Conservation (phyloP, 2,113 vertebrate species). For the Pseudorhombus dupliciocellatus region DNA sequence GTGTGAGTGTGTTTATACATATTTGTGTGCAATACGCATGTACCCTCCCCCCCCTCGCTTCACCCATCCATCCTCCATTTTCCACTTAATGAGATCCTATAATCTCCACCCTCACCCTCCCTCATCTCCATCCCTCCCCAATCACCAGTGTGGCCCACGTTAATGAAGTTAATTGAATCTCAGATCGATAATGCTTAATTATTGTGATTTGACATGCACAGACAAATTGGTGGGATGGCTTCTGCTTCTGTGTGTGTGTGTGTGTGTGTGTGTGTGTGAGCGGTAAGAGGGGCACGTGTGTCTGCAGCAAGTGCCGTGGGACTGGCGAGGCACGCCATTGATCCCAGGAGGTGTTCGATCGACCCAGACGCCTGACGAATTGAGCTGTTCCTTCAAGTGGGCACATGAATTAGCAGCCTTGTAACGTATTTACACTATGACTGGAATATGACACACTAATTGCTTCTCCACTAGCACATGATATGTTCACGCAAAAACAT, state of each 20-base stretch:
- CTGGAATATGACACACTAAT: background rate
- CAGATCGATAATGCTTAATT: constrained; percentile 99
- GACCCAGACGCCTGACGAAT: constrained; percentile 89
- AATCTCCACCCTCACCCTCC: constrained; percentile 50
- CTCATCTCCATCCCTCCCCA: constrained; percentile 51
- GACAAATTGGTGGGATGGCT: constrained; percentile 90
- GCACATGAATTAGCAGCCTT: constrained; percentile 19
- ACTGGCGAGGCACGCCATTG: constrained; percentile 85
- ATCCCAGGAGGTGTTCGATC: constrained; percentile 88
- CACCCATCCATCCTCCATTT: constrained; percentile 26
- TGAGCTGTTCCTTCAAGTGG: constrained; percentile 37
- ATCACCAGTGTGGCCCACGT: constrained; percentile 85
- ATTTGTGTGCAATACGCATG: constrained; percentile 15
- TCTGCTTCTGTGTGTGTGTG: constrained; percentile 78
- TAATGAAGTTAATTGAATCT: constrained; percentile 99
- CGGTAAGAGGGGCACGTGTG: constrained; percentile 52
- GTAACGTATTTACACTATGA: constrained; percentile 25
- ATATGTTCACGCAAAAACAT: background rate
- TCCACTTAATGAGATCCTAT: constrained; percentile 58
- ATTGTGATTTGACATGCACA: constrained; percentile 98
- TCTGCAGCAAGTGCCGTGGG: constrained; percentile 35
- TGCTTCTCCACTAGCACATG: background rate
- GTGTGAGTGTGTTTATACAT: constrained; percentile 4
- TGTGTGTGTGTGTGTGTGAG: constrained; percentile 75
- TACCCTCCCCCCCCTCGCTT: background rate